These are phyloP conservation scores for Drosophila kuntzei DNA, from an alignment of 2,888 invertebrate species.

Conservation along the genomic window DNA sequence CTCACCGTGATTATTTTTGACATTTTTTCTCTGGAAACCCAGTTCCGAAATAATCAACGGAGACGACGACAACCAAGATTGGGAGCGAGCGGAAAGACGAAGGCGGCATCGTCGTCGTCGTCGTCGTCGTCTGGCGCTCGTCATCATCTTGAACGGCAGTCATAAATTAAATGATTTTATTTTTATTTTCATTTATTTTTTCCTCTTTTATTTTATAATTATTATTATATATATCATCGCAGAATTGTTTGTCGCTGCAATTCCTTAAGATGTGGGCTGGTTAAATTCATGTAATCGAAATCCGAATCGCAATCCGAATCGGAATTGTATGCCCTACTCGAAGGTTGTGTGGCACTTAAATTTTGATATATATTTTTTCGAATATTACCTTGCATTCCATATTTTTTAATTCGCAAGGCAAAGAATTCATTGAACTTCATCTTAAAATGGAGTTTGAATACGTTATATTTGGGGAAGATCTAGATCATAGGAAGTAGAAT, in stretches of 20 bases:
- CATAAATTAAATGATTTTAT: constrained; percentile 75
- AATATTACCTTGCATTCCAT: constrained; percentile 43
- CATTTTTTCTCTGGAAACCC: constrained; percentile 55
- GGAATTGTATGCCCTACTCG: constrained; percentile 50
- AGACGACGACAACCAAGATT: background rate
- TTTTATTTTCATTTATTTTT: constrained; percentile 57
- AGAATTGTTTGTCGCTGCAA: constrained; percentile 58
- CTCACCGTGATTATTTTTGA: constrained; percentile 41
- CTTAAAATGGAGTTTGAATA: background rate
- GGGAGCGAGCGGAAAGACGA: constrained; percentile 8
- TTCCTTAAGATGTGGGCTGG: constrained; percentile 58
- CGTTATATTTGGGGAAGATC: background rate
- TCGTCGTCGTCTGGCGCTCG: constrained; percentile 44
- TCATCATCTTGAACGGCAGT: constrained; percentile 57
- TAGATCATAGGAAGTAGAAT: background rate
- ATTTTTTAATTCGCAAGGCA: constrained; percentile 31
- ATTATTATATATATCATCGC: constrained; percentile 41
- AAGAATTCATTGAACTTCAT: constrained; percentile 54
- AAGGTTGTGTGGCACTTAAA: constrained; percentile 62
- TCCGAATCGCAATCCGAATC: constrained; percentile 6
- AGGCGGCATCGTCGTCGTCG: constrained; percentile 20
- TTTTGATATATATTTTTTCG: constrained; percentile 39
- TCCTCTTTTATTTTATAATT: constrained; percentile 37
- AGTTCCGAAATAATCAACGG: constrained; percentile 30
- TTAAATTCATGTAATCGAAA: constrained; percentile 37